Percentiles rank a stretch among this genome's conserved stretches.
Evolutionary conservation across 2,797 vertebrate genomes (phyloP).

Genomic region (Sebastes glaucus): DNA sequence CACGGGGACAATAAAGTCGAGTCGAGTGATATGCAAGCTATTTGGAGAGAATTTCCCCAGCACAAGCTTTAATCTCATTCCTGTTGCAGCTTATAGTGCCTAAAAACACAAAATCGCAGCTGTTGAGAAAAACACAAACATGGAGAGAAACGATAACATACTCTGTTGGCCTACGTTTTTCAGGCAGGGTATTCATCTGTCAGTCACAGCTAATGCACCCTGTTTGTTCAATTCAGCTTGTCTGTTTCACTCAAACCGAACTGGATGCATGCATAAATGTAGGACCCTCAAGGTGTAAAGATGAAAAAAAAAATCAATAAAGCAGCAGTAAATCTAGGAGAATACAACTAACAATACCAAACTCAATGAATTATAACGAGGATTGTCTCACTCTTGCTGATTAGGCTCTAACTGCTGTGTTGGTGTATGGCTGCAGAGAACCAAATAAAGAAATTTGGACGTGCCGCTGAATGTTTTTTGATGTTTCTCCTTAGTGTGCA

Average conservation of each 20-base stretch:
- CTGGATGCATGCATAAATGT: slow-evolving; percentile 26
- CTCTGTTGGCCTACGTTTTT: slow-evolving; percentile 43
- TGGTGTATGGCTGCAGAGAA: neutral
- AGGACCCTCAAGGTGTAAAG: slow-evolving; percentile 36
- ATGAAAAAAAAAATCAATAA: slow-evolving; percentile 31
- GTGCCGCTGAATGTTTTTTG: neutral
- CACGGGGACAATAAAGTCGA: slow-evolving; percentile 67
- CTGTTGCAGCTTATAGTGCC: slow-evolving; percentile 45
- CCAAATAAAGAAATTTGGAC: neutral
- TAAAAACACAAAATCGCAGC: slow-evolving; percentile 58
- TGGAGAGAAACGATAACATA: slow-evolving; percentile 53
- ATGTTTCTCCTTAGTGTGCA: neutral
- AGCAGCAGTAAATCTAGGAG: slow-evolving; percentile 19
- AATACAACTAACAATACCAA: slow-evolving; percentile 28
- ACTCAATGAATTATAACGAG: slow-evolving; percentile 13
- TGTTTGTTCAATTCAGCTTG: slow-evolving; percentile 63
- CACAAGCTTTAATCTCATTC: slow-evolving; percentile 66
- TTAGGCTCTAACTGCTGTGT: slow-evolving; percentile 4
- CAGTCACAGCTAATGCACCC: slow-evolving; percentile 63
- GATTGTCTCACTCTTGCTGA: slow-evolving; percentile 13
- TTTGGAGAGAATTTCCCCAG: slow-evolving; percentile 61
- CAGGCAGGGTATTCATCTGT: slow-evolving; percentile 57
- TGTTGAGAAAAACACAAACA: slow-evolving; percentile 57
- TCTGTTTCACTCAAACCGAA: slow-evolving; percentile 61
- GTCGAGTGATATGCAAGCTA: slow-evolving; percentile 66